Evolutionary conservation across 2,113 vertebrate species (phyloP).

Genomic region (Talpa occidentalis): DNA sequence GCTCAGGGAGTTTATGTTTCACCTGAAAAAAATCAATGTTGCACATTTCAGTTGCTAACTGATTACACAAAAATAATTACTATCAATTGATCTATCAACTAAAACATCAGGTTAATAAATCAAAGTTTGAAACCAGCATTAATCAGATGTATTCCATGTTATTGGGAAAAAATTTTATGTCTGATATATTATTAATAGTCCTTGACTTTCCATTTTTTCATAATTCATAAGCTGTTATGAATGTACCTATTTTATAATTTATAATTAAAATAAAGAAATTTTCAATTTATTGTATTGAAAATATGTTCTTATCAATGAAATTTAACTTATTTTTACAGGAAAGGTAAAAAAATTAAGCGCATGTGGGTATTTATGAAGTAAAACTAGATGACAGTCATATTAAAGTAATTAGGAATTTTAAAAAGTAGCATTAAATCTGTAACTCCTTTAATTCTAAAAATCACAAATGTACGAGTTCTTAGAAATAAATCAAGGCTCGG

Average conservation of each 20-base stretch:
- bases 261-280: not conserved
- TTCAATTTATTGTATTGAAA: not conserved
- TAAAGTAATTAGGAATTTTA: not conserved
- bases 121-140: slow-evolving; percentile 31
- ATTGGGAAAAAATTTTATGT: not conserved
- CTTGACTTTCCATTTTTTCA: not conserved
- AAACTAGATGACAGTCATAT: not conserved
- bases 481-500: not conserved
- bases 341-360: slow-evolving; percentile 14
- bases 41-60: not conserved
- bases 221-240: not conserved
- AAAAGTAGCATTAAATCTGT: not conserved
- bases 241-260: slow-evolving; percentile 1
- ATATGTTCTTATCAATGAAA: not conserved
- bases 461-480: not conserved
- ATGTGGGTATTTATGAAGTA: not conserved
- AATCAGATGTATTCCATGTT: not conserved
- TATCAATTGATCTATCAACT: slow-evolving; percentile 18
- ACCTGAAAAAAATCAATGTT: slow-evolving; percentile 25
- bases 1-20: not conserved
- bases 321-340: slow-evolving; percentile 2
- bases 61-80: slow-evolving; percentile 55
- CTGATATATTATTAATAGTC: not conserved
- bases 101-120: slow-evolving; percentile 22
- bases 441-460: not conserved